These are phyloP conservation scores for Melanotaenia pygmaea DNA, from an alignment of 2,797 vertebrate genomes.

Conservation along the genomic window DNA sequence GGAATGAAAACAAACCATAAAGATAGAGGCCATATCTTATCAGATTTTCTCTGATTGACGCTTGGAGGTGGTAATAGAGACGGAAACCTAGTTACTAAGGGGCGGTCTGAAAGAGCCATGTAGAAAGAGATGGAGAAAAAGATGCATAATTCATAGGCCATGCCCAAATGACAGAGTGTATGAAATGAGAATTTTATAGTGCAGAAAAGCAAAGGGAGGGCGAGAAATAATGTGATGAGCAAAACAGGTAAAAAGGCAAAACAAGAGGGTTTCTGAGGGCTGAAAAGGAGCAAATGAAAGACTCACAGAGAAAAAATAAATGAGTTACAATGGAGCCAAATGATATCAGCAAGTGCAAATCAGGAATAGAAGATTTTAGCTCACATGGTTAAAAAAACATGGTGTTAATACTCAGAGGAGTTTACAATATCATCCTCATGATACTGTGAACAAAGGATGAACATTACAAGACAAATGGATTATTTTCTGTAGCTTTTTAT, in stretches of 20 bases:
- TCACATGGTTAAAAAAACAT: neutral
- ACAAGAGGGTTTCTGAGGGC: neutral
- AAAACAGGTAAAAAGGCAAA: constrained; percentile 45
- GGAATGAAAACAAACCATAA: constrained; percentile 85
- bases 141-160: constrained; percentile 90
- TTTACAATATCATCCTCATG: constrained; percentile 13
- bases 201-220: constrained; percentile 49
- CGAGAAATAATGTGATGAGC: constrained; percentile 45
- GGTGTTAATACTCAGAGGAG: neutral
- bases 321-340: constrained; percentile 79
- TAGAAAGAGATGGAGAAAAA: constrained; percentile 16
- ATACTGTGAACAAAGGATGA: neutral
- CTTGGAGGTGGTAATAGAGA: constrained; percentile 90
- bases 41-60: constrained; percentile 88
- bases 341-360: constrained; percentile 82
- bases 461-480: neutral
- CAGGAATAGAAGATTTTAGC: constrained; percentile 9
- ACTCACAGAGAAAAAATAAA: constrained; percentile 78
- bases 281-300: constrained; percentile 75
- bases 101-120: constrained; percentile 85
- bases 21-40: constrained; percentile 88
- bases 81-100: constrained; percentile 88
- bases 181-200: constrained; percentile 93
- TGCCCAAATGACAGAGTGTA: constrained; percentile 89
- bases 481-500: neutral